phyloP scores from a whole-genome alignment of 2,888 invertebrate genomes.

The Nymphalis c-album region DNA sequence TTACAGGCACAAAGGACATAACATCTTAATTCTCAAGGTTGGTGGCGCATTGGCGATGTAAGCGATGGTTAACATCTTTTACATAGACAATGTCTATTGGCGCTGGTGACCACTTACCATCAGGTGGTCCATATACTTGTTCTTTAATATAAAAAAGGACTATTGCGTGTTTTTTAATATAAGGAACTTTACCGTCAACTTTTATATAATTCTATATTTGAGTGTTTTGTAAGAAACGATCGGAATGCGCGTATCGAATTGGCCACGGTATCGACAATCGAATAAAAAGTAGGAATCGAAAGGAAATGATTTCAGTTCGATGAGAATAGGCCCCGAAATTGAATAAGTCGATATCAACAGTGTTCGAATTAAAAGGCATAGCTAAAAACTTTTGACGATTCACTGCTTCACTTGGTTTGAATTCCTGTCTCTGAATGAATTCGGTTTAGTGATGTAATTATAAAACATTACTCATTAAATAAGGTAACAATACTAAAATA shows the following conservation, averaged over 20 bases:
- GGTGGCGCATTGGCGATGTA: no score
- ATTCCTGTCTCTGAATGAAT: constrained; percentile 46
- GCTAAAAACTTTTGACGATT: constrained; percentile 71
- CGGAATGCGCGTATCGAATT: constrained; percentile 76
- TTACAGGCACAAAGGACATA: no score
- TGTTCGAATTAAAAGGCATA: constrained; percentile 75
- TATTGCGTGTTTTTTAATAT: not conserved
- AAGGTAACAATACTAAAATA: no score
- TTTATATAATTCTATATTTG: constrained; percentile 50
- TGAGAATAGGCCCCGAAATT: constrained; percentile 73
- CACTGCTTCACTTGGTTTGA: constrained; percentile 57
- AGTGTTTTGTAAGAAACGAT: constrained; percentile 54
- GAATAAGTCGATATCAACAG: constrained; percentile 78
- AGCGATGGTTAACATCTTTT: no score
- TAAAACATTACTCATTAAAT: not conserved
- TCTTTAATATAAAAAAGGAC: no score
- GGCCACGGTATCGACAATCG: constrained; percentile 53
- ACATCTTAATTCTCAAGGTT: no score
- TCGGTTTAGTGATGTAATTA: constrained; percentile 38
- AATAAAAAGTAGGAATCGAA: constrained; percentile 53
- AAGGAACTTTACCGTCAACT: constrained; percentile 15
- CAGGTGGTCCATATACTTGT: no score
- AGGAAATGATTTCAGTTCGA: constrained; percentile 74
- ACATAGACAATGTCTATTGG: no score
- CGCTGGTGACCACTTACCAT: no score